Base-by-base conservation (phyloP, 2,888 invertebrate genomes). In the Toxonevra muliebris region DNA sequence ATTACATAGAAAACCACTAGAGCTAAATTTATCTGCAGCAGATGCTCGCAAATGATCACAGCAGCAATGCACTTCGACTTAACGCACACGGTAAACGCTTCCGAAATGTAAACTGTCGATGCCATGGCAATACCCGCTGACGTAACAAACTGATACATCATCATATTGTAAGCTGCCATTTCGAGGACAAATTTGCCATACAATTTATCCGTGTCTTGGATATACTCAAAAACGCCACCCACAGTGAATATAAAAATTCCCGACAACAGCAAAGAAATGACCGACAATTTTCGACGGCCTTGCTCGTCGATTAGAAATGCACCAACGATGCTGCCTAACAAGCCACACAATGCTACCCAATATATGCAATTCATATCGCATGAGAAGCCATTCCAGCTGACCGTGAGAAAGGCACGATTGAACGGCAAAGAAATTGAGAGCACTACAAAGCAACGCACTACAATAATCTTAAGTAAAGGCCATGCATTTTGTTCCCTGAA, bases 361-460 rank as follows among this genome's bases (percentile, higher is more conserved):
- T 81, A 80, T 4, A 82, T 66, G 52, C 81, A 81, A 62, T 80
- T 81, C 73, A 77, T 75, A 61, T 79, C 77, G 55, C 80, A 80
- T 60, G 76, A 74, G 17, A 79, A 77, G 1, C 80, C 78, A 58
- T 76, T 69, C 76, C 76, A 77, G 71, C 82, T 82, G 43, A 80
- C 71, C 40, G 77, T 71, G 30, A 80, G 71, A 53, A 77, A 83
- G 0, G 82, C 78, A 1, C 81, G 79, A 69, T 83, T 84, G 55
- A 79, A 82, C 1, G 82, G 82, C 68, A 81, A 41, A 1, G 84
- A 79, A 17, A 84, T 68, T 3, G 78, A 76, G 66, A 84, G 41
- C 0, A 77, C 70, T 4, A 77, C 78, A 50, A 82, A 79, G 50
- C 77, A 76, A 2, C 84, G 78, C 61, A 83, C 63, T 9, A 77